Evolutionary conservation across 1,140 invertebrate species (phyloP).

Genomic region (Coptotermes formosanus): DNA sequence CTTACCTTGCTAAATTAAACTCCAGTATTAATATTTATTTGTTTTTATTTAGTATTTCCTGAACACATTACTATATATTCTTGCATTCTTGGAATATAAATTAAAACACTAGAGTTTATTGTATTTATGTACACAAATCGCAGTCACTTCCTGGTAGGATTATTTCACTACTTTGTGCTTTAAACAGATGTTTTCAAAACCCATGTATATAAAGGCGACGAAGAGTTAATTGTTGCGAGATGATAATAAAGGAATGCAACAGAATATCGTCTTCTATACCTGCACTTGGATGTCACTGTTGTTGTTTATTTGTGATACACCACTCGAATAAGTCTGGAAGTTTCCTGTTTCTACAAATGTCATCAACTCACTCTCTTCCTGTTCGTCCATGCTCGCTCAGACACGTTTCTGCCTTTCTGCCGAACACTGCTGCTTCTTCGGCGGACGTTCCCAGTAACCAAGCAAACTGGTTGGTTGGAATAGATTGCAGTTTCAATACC

Average conservation of each 20-base stretch:
- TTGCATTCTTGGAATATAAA: no score
- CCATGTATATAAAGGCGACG: no score
- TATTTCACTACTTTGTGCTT: no score
- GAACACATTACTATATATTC: no score
- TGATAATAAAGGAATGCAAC: background rate
- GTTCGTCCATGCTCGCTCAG: background rate
- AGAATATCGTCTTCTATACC: background rate
- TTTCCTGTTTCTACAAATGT: background rate
- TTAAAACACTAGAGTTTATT: no score
- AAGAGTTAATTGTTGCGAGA: background rate
- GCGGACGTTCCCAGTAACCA: background rate
- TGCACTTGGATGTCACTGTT: background rate
- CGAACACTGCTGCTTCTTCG: background rate
- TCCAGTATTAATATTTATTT: no score
- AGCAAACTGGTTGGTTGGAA: constrained; percentile 15
- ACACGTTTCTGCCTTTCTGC: background rate
- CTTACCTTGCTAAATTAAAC: no score
- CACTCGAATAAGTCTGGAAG: background rate
- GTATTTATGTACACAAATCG: no score
- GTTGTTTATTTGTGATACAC: background rate
- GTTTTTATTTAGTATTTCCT: no score
- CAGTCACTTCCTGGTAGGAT: no score
- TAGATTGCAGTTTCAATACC: background rate
- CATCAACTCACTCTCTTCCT: background rate
- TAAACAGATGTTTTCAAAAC: no score